These are phyloP conservation scores for Bradypodion pumilum DNA, from an alignment of 2,797 vertebrate genomes.

Conservation along the genomic window DNA sequence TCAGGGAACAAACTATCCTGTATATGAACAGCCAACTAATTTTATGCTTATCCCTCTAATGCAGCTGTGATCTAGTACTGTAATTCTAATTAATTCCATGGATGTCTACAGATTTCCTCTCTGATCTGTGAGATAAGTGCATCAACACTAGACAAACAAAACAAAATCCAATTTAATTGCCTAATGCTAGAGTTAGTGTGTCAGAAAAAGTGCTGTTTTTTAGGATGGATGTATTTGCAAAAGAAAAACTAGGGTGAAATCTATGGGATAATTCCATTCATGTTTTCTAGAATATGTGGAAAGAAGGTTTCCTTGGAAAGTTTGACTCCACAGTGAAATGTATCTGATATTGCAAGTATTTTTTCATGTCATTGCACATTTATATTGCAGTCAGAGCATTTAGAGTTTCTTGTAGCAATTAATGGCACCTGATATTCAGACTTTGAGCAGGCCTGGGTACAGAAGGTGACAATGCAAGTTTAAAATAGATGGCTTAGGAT, in stretches of 20 bases:
- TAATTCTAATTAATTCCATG: too few relatives aligned
- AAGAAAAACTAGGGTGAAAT: neutral
- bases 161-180: too few relatives aligned
- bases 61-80: too few relatives aligned
- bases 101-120: too few relatives aligned
- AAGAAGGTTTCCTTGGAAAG: neutral
- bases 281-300: neutral
- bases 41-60: too few relatives aligned
- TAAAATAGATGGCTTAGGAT: neutral
- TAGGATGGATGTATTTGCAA: neutral
- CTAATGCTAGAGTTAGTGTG: too few relatives aligned
- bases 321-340: neutral
- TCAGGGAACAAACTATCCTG: neutral
- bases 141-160: too few relatives aligned
- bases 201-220: neutral
- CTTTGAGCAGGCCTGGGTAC: neutral
- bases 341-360: neutral
- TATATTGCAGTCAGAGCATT: neutral
- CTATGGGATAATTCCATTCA: neutral
- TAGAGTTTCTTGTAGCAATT: neutral
- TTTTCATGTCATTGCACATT: neutral
- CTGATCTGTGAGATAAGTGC: too few relatives aligned
- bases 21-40: too few relatives aligned
- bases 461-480: neutral
- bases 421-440: neutral